Base-by-base conservation (phyloP, 2,888 invertebrate genomes). In the Nipponacmea schrenckii region DNA sequence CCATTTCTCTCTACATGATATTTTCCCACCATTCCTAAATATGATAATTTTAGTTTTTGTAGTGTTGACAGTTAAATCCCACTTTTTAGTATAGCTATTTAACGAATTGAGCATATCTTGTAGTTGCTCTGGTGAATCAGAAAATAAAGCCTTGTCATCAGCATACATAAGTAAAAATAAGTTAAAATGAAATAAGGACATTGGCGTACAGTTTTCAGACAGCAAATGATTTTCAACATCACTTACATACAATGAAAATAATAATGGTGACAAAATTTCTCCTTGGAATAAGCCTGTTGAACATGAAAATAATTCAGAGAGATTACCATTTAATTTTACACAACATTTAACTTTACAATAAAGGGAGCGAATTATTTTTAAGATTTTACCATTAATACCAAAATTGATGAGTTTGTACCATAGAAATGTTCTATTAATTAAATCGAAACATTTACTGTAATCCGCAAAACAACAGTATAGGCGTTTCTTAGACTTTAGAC, bases 231-330 rank as follows among this genome's bases (percentile, higher is more conserved):
- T n/a, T 50, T 50, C 50, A 50, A 50, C 50, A 50, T 50, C 50
- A 50, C 50, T 50, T n/a, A 50, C 20, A 50, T 50, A 50, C 20
- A 50, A 50, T 50, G 50, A 50, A 50, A 50, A 50, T 50, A 50
- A 17, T 50, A 50, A 14, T n/a, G 50, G 17, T 50, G 50, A 50
- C 20, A 50, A 50, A n/a, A 50, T 50, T 50, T 50, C n/a, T n/a
- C 50, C 50, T 50, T 50, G 50, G 20, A 50, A 50, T 50, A 50
- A 50, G n/a, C 50, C 50, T n/a, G 50, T 20, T 7, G n/a, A n/a
- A 50, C 50, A 50, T 50, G 50, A 50, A 50, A 50, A 50, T 50
- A 50, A 50, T 50, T 50, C 50, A 20, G 50, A 50, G 17, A 50
- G 20, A 17, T 20, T 50, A 50, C 50, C 50, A n/a, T 50, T 17